Percentiles rank a stretch among this genome's conserved stretches.
phyloP scores from a whole-genome alignment of 1,140 invertebrate genomes.

The Cotesia chilonis region DNA sequence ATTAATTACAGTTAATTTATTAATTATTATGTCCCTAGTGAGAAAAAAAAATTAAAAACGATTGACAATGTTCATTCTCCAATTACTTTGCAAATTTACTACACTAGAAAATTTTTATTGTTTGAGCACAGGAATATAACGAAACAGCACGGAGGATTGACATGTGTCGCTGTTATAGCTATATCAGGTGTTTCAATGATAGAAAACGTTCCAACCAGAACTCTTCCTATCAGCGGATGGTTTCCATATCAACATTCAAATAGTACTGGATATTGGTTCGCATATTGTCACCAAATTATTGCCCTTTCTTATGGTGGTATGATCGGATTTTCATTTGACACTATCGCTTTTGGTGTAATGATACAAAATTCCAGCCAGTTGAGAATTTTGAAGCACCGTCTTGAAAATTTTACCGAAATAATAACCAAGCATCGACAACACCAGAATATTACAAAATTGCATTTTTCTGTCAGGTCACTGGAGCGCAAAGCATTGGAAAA shows the following conservation, averaged over 20 bases:
- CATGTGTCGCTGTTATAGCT: background rate
- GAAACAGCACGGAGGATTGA: background rate
- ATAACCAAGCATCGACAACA: background rate
- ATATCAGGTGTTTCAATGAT: background rate
- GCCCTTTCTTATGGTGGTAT: background rate
- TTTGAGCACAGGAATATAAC: background rate
- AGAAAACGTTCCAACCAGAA: slow-evolving; percentile 6
- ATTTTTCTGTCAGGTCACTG: too few species aligned
- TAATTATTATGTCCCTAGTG: background rate
- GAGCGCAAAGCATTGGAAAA: too few species aligned
- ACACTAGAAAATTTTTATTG: background rate
- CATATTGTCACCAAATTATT: slow-evolving; percentile 1
- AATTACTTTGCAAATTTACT: background rate
- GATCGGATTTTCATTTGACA: background rate
- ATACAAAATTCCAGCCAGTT: slow-evolving; percentile 10
- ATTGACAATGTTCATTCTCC: too few species aligned
- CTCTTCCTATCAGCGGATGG: slow-evolving; percentile 5
- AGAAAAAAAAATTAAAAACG: too few species aligned
- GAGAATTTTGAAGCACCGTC: slow-evolving; percentile 4
- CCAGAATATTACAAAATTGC: too few species aligned
- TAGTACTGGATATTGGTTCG: background rate
- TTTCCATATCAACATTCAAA: background rate
- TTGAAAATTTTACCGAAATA: background rate
- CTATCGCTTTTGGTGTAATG: background rate
- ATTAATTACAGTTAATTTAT: background rate